phyloP scores from a whole-genome alignment of 37 sponge, comb jelly and placozoan genomes.

The Beroe forskalii region DNA sequence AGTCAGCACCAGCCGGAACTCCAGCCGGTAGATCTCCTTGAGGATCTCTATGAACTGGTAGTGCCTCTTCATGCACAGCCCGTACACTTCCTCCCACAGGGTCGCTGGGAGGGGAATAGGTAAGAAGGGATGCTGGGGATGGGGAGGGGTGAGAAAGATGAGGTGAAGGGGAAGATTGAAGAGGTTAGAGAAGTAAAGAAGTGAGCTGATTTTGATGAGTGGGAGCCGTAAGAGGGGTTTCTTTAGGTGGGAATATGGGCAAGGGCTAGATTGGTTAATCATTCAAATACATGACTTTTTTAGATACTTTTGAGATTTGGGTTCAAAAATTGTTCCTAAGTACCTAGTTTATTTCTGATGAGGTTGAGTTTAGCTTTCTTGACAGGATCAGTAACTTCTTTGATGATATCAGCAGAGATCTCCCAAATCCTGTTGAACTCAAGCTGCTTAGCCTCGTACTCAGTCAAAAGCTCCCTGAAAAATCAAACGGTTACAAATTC shows the following conservation, averaged over 20 bases:
- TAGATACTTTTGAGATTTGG: too few species aligned
- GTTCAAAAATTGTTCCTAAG: too few species aligned
- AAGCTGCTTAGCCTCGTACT: constrained; percentile 62
- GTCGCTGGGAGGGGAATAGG: neutral
- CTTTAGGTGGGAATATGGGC: too few species aligned
- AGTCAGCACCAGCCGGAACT: constrained; percentile 53
- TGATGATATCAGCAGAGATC: constrained; percentile 35
- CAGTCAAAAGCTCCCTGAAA: constrained; percentile 50
- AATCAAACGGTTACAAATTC: too few species aligned
- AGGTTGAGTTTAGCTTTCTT: constrained; percentile 62
- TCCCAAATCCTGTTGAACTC: constrained; percentile 66
- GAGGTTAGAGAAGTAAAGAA: too few species aligned
- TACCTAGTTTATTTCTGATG: constrained; percentile 61
- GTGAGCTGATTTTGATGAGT: too few species aligned
- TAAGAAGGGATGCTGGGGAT: too few species aligned
- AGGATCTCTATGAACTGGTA: constrained; percentile 64
- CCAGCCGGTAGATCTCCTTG: constrained; percentile 60
- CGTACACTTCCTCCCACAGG: constrained; percentile 59
- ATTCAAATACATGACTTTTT: too few species aligned
- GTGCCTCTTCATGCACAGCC: constrained; percentile 58
- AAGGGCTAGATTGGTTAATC: too few species aligned
- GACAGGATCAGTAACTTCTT: constrained; percentile 32
- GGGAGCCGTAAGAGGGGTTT: too few species aligned
- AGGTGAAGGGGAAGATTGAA: too few species aligned
- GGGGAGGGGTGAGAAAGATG: too few species aligned